Evolutionary conservation across 1,140 invertebrate genomes (phyloP), one percentile per base, ranked within the genome.

Genomic region (Zaprionus africanus): DNA sequence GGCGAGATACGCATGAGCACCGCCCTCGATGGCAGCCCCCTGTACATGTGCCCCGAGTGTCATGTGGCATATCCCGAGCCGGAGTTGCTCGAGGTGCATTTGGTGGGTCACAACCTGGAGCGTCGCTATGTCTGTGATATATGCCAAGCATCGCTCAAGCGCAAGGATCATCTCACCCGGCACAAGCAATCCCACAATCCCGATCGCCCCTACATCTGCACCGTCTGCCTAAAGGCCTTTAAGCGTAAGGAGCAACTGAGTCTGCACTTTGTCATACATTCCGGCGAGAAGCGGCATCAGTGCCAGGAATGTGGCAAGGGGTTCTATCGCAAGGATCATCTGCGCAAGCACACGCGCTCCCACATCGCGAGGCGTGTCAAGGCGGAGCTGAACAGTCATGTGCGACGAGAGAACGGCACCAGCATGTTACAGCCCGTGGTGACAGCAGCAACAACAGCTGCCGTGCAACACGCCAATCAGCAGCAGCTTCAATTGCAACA

Each of bases 221-320:
- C 96, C 12, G 96, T 97, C 17, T 97, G 96, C 88, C 93, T 97
- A 36, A 97, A 97, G 91, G 96, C 96, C 2, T 97, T 97, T 92
- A 97, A 97, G 85, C 94, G 96, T 56, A 97, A 97, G 93, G 97
- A 97, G 92, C 96, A 97, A 77, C 94, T 97, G 4, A 96, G 96
- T 0, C 92, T 97, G 76, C 96, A 97, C 93, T 97, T 96, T 92
- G 96, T 97, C 49, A 97, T 97, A 81, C 96, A 97, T 92, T 97
- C 96, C 0, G 96, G 96, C 2, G 96, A 97, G 90, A 98, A 98
- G 90, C 93, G 96, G 34, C 97, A 97, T 82, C 94, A 97, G 7
- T 98, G 97, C 92, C 95, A 96, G 31, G 97, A 97, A 81, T 98
- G 97, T 82, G 96, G 96, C 51, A 98, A 97, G 93, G 96, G 94